Evolutionary conservation across 2,797 vertebrate genomes (phyloP).

Genomic region (Sebastes jordani): DNA sequence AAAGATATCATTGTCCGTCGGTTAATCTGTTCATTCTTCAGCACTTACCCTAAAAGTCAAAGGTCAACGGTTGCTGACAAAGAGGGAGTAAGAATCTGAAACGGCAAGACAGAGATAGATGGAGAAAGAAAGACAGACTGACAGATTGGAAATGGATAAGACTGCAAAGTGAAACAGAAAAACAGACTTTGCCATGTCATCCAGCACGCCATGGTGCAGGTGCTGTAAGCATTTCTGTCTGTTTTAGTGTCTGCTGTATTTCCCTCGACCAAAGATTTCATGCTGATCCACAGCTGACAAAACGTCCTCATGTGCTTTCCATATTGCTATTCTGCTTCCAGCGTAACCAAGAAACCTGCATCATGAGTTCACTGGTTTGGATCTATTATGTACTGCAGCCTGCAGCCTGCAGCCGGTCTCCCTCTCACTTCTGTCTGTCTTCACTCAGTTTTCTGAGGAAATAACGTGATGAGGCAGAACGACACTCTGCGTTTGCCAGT

Average conservation of each 20-base stretch:
- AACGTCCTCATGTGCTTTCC: background rate
- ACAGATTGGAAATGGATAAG: background rate
- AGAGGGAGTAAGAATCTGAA: background rate
- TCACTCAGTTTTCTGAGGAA: background rate
- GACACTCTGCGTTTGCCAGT: background rate
- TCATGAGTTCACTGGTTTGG: background rate
- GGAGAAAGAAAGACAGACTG: background rate
- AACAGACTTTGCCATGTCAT: background rate
- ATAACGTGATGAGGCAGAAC: background rate
- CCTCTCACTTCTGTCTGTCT: background rate
- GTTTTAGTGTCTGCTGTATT: background rate
- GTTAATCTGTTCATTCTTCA: background rate
- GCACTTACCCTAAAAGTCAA: background rate
- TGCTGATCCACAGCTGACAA: slow-evolving; percentile 25
- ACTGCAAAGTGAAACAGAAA: background rate
- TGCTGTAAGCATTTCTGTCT: background rate
- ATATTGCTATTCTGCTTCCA: background rate
- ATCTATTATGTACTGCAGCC: background rate
- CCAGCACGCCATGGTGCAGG: background rate
- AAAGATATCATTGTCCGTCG: background rate
- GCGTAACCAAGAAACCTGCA: background rate
- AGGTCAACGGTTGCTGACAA: background rate
- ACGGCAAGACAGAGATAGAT: background rate
- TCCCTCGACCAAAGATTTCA: slow-evolving; percentile 5
- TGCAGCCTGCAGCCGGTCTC: background rate